Evolutionary conservation across 2,797 vertebrate species (phyloP).

Genomic region (Vipera latastei): DNA sequence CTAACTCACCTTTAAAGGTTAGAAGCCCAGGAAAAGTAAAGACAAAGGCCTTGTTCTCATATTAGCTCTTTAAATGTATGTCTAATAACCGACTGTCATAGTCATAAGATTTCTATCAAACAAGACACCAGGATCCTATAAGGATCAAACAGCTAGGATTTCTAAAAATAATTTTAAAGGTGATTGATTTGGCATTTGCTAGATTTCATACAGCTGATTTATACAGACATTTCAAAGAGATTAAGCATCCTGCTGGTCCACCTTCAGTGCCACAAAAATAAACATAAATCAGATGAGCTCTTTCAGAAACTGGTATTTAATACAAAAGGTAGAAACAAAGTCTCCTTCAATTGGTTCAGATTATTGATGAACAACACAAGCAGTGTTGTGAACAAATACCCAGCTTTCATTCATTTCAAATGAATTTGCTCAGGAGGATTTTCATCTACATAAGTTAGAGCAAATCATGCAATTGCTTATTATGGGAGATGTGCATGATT

Average conservation of each 20-base stretch:
- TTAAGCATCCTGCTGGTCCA: background rate
- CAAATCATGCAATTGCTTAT: background rate
- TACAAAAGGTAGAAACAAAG: background rate
- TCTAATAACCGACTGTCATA: constrained; percentile 61
- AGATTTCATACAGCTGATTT: background rate
- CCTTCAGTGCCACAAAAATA: background rate
- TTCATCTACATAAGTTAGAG: background rate
- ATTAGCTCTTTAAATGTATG: constrained; percentile 69
- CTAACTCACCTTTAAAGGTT: constrained; percentile 77
- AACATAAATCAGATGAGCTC: background rate
- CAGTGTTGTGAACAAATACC: background rate
- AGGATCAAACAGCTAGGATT: background rate
- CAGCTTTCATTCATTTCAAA: background rate
- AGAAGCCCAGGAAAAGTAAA: constrained; percentile 75
- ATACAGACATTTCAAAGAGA: background rate
- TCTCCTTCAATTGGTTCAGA: background rate
- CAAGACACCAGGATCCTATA: constrained; percentile 8
- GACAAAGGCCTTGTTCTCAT: constrained; percentile 77
- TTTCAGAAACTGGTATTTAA: background rate
- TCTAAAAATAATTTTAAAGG: background rate
- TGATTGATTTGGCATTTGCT: background rate
- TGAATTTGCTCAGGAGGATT: background rate
- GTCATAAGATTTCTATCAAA: constrained; percentile 27
- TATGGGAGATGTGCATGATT: background rate
- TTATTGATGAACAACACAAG: background rate